Base-by-base conservation (phyloP, 1,140 invertebrate species). In the Ceratitis capitata region DNA sequence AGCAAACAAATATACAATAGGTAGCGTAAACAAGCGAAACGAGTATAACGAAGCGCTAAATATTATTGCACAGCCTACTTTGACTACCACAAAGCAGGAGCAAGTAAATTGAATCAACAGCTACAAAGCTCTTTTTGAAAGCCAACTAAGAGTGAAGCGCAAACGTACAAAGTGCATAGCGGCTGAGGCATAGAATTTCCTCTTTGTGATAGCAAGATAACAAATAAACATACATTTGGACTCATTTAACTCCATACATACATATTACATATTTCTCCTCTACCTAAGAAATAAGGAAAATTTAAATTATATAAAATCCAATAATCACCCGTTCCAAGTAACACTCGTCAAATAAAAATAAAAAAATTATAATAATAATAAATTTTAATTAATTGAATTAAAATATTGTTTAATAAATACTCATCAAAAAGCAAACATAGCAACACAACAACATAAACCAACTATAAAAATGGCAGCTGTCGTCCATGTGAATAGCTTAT, bases 401-500 rank as follows among this genome's bases (percentile, higher is more conserved):
- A n/a, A n/a, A n/a, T n/a, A n/a, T n/a, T n/a, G n/a, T n/a, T n/a
- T n/a, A n/a, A n/a, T n/a, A n/a, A n/a, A n/a, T n/a, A n/a, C n/a
- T n/a, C n/a, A n/a, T n/a, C n/a, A n/a, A n/a, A n/a, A n/a, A n/a
- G n/a, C n/a, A n/a, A n/a, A n/a, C n/a, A n/a, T n/a, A n/a, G n/a
- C n/a, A n/a, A 90, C 88, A 86, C 88, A 86, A 86, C 89, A 51
- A 83, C 53, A 82, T n/a, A n/a, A n/a, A 42, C 7, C 42, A 51
- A 83, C 51, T 14, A 53, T n/a, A 23, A 87, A 93, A 87, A 96
- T 97, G 96, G 96, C 96, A 92, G 96, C 96, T 93, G 98, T 98
- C 96, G 97, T 98, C 92, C 98, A 98, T 94, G 98, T 98, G 95
- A 98, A 97, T 94, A 98, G 97, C 94, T 95, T 98, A 91, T 94